phyloP scores from a whole-genome alignment of 2,888 invertebrate species.

The Latheticus oryzae region DNA sequence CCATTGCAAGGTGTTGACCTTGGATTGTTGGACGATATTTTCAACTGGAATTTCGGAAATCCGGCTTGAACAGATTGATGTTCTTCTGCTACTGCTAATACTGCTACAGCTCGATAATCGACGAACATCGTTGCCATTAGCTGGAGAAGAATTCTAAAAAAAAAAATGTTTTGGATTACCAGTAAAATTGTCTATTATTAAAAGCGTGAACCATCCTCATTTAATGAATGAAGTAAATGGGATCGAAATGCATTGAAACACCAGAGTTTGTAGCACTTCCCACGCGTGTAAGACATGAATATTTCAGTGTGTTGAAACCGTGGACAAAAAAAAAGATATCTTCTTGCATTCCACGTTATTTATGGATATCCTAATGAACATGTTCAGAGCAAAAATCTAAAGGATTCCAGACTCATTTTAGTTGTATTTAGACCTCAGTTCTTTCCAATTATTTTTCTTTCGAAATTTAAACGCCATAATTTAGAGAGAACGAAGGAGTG shows the following conservation, averaged over 20 bases:
- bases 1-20: conserved; percentile 79
- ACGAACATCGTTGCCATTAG: conserved; percentile 37
- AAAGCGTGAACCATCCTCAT: conserved; percentile 20
- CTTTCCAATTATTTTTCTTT: conserved; percentile 12
- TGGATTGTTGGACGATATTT: conserved; percentile 73
- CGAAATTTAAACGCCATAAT: conserved; percentile 9
- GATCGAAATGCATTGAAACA: conserved; percentile 27
- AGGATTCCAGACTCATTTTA: conserved; percentile 5
- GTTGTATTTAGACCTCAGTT: conserved; percentile 2
- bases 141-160: conserved; percentile 45
- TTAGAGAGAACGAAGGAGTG: conserved; percentile 18
- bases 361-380: conserved; percentile 30
- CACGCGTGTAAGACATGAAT: conserved; percentile 37
- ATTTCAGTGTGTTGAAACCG: conserved; percentile 26
- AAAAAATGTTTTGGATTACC: background rate
- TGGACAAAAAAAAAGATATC: conserved; percentile 35
- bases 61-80: conserved; percentile 53
- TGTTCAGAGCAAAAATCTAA: conserved; percentile 17
- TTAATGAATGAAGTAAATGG: conserved; percentile 36
- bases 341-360: conserved; percentile 40
- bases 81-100: conserved; percentile 48
- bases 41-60: conserved; percentile 67
- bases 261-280: conserved; percentile 30
- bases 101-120: conserved; percentile 49
- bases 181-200: conserved; percentile 8